Evolutionary conservation across 2,888 invertebrate genomes (phyloP).

Genomic region (Oscheius sp.): DNA sequence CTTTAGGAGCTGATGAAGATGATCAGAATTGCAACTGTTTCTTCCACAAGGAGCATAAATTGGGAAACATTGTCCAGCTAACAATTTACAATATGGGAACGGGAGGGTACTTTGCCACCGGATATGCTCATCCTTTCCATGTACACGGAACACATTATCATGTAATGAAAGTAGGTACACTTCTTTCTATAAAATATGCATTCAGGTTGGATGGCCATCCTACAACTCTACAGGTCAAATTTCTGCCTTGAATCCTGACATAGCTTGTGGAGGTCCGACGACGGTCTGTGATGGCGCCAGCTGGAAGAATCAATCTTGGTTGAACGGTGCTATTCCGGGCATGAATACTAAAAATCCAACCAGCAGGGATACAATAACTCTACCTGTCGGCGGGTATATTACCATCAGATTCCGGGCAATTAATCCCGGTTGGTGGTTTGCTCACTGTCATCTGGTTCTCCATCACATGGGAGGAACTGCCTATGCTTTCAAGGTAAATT

Average conservation of each 20-base stretch:
- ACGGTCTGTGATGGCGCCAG: conserved; percentile 33
- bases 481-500: conserved; percentile 62
- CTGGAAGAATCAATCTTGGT: conserved; percentile 43
- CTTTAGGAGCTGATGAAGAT: conserved; percentile 35
- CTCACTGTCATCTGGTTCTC: conserved; percentile 69
- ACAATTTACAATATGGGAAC: conserved; percentile 71
- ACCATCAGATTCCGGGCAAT: conserved; percentile 69
- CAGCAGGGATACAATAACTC: conserved; percentile 69
- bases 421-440: conserved; percentile 73
- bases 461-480: conserved; percentile 73
- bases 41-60: conserved; percentile 61
- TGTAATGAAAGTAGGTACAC: conserved; percentile 61
- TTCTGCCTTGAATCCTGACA: conserved; percentile 59
- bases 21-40: conserved; percentile 66
- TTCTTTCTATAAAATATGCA: conserved; percentile 5
- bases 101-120: conserved; percentile 58
- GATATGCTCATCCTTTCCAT: conserved; percentile 69
- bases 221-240: conserved; percentile 59
- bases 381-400: conserved; percentile 73
- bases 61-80: conserved; percentile 66
- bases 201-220: conserved; percentile 60
- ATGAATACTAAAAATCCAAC: conserved; percentile 56
- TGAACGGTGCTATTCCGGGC: conserved; percentile 46
- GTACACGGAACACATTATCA: conserved; percentile 69
- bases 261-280: conserved; percentile 48